Evolutionary conservation across 2,113 vertebrate genomes (phyloP).

Genomic region (Gasterosteus nipponicus): DNA sequence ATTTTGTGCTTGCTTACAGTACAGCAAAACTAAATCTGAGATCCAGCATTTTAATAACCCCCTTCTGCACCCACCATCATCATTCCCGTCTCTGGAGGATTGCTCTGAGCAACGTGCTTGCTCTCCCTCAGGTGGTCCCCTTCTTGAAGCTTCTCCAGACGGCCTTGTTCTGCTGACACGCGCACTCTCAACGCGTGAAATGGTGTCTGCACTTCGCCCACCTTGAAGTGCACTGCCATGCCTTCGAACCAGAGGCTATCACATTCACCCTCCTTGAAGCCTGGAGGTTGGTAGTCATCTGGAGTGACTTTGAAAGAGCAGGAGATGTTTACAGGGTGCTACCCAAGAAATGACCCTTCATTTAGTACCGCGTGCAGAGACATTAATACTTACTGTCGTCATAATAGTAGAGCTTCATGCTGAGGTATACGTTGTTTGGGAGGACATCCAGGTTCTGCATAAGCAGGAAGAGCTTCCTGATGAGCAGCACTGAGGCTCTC

Average conservation of each 20-base stretch:
- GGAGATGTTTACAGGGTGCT: neutral
- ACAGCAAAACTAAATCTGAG: neutral
- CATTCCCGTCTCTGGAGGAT: neutral
- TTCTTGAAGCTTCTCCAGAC: constrained; percentile 69
- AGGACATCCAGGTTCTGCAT: constrained; percentile 90
- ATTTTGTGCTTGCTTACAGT: neutral
- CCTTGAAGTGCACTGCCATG: constrained; percentile 86
- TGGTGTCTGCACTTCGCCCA: constrained; percentile 90
- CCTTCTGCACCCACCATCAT: constrained; percentile 17
- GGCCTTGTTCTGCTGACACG: constrained; percentile 84
- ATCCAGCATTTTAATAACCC: neutral
- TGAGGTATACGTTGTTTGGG: constrained; percentile 87
- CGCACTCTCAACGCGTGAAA: constrained; percentile 89
- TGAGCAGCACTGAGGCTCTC: constrained; percentile 90
- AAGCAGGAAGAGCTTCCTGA: constrained; percentile 93
- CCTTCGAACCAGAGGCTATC: constrained; percentile 88
- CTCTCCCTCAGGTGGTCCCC: constrained; percentile 52
- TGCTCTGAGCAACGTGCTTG: neutral
- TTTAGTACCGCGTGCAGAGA: neutral
- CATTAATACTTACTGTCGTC: constrained; percentile 83
- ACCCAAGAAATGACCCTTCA: neutral
- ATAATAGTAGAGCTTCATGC: constrained; percentile 96
- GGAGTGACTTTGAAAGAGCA: constrained; percentile 86
- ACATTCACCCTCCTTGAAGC: constrained; percentile 88
- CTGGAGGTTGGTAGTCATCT: constrained; percentile 91